A percentile compares a stretch with the other conserved stretches of the same genome.
phyloP scores from a whole-genome alignment of 1,140 invertebrate species.

The Stegodyphus dumicola region DNA sequence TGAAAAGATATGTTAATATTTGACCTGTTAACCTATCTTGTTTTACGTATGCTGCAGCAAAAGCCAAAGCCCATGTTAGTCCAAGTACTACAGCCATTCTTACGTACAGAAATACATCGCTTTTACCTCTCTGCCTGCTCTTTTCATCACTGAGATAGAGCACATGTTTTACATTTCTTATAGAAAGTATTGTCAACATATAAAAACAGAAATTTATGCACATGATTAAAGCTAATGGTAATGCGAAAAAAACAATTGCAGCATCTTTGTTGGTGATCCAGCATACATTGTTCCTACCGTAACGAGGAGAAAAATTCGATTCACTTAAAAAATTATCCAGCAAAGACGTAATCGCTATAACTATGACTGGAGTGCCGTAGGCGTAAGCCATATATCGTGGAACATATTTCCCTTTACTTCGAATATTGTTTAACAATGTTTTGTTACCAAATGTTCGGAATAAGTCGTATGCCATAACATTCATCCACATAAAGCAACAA shows the following conservation, averaged over 20 bases:
- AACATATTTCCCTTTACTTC: slow-evolving; percentile 64
- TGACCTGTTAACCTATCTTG: slow-evolving; percentile 61
- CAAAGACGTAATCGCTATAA: slow-evolving; percentile 65
- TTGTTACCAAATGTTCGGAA: slow-evolving; percentile 61
- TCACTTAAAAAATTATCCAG: slow-evolving; percentile 65
- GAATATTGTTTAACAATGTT: slow-evolving; percentile 36
- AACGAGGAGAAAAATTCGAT: slow-evolving; percentile 48
- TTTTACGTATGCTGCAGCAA: slow-evolving; percentile 66
- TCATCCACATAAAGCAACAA: slow-evolving; percentile 62
- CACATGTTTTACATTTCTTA: slow-evolving; percentile 63
- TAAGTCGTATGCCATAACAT: slow-evolving; percentile 63
- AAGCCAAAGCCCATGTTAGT: slow-evolving; percentile 70
- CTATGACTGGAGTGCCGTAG: slow-evolving; percentile 66
- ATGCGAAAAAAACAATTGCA: slow-evolving; percentile 67
- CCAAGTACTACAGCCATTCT: slow-evolving; percentile 69
- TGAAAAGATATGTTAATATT: slow-evolving; percentile 62
- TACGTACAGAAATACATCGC: slow-evolving; percentile 68
- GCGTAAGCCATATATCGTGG: slow-evolving; percentile 67
- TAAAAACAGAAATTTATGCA: slow-evolving; percentile 67
- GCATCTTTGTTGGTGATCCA: slow-evolving; percentile 68
- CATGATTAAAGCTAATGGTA: slow-evolving; percentile 67
- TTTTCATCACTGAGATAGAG: slow-evolving; percentile 33
- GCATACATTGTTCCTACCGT: slow-evolving; percentile 64
- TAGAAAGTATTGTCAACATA: slow-evolving; percentile 67
- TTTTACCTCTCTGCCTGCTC: slow-evolving; percentile 63